These are phyloP conservation scores for Troilus luridus DNA, from an alignment of 2,888 invertebrate genomes.

Conservation along the genomic window DNA sequence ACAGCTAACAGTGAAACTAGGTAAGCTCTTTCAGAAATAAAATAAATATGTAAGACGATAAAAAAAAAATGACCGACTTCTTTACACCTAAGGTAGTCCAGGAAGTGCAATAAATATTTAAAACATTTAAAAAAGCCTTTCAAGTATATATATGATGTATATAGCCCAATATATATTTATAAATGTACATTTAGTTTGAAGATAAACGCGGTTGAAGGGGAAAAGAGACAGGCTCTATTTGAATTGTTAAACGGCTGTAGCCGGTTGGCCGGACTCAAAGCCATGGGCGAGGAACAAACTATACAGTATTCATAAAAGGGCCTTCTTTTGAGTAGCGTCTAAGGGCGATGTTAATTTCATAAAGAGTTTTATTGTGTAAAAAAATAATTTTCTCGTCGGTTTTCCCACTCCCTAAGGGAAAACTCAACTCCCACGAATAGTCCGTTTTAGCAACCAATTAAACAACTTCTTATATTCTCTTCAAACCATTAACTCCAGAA, in stretches of 20 bases:
- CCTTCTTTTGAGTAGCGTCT: not conserved
- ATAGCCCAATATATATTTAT: not conserved
- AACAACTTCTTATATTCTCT: not conserved
- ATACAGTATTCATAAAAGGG: slow-evolving; percentile 26
- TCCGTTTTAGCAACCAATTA: not conserved
- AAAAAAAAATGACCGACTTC: no score
- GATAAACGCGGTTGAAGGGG: slow-evolving; percentile 8
- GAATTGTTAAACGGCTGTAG: slow-evolving; percentile 10
- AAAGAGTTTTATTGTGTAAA: not conserved
- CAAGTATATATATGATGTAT: not conserved
- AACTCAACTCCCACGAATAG: not conserved
- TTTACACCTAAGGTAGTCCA: no score
- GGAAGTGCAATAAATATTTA: no score
- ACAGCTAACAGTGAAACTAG: no score
- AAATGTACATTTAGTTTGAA: slow-evolving; percentile 13
- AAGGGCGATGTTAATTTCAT: not conserved
- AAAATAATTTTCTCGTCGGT: not conserved
- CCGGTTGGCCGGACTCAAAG: not conserved
- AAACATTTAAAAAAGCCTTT: no score
- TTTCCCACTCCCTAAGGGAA: not conserved
- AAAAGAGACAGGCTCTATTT: slow-evolving; percentile 22
- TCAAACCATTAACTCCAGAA: not conserved
- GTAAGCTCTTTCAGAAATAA: no score
- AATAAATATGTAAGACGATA: no score
- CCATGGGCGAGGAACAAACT: not conserved